Base-by-base conservation (phyloP, 2,113 vertebrate genomes). In the Cebidichthys violaceus region DNA sequence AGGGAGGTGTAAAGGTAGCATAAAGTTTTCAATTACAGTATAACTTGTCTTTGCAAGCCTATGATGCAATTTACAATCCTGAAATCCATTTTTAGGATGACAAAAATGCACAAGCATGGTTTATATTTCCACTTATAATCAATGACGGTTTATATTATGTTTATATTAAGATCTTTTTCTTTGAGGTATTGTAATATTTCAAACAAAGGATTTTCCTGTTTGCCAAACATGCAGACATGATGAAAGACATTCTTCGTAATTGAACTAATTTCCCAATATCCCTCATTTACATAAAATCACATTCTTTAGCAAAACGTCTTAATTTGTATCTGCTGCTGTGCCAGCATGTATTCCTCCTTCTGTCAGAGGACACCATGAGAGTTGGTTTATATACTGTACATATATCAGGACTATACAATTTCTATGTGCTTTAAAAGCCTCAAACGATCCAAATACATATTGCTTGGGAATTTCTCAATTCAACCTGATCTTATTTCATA, bases 281-380 rank as follows among this genome's bases (percentile, higher is more conserved):
- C 50, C 3, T 75, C n/a, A 81, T 87, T 80, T 60, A 61, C 41
- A 74, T 70, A 33, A 70, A 70, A 22, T 72, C 13, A 27, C 10
- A 68, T 50, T 76, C 27, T 73, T 41, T 20, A 43, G 35, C 31
- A 59, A 27, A 69, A 20, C 31, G 17, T 66, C 35, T 39, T 20
- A 15, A 27, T 66, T 43, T 66, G 37, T 43, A 15, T 41, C 14
- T 27, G 9, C 60, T 62, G 64, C 61, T n/a, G 11, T 15, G 35
- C 61, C 61, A n/a, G 11, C 37, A 66, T 27, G 8, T 43, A n/a
- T 41, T 27, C n/a, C n/a, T 24, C 17, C 15, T 4, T 41, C 52
- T 50, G 20, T 24, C 52, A 50, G 18, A 35, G 71, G 31, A 59
- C 50, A 59, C 41, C 6, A 22, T 66, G 22, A 24, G 68, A 39